Conservation (phyloP, 1,140 invertebrate genomes). For the Laupala kohalensis region DNA sequence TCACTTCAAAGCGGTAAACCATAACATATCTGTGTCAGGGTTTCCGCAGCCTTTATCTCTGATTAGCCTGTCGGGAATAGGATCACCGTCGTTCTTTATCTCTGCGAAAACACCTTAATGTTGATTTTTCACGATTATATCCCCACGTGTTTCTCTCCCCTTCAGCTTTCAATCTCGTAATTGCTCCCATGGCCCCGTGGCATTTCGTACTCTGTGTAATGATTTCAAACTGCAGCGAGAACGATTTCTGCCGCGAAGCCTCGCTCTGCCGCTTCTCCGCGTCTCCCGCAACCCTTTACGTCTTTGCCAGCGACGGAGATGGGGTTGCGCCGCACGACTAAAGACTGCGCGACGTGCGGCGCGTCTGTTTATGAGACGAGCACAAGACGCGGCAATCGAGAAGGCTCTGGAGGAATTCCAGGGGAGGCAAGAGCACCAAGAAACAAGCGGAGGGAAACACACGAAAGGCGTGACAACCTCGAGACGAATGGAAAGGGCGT, state of each 20-base stretch:
- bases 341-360: no score
- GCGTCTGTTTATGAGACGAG: no score
- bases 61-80: background rate
- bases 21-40: background rate
- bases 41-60: background rate
- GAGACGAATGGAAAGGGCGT: no score
- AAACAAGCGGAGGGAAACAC: no score
- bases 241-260: background rate
- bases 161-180: background rate
- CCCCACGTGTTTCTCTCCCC: background rate
- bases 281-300: background rate
- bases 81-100: background rate
- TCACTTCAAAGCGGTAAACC: no score
- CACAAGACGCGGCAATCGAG: no score
- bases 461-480: no score
- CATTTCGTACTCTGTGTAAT: background rate
- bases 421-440: no score
- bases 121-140: background rate
- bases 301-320: no score
- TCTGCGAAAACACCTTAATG: background rate
- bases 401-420: no score
- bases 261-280: no score
- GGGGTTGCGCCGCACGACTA: no score
- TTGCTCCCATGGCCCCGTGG: background rate
- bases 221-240: background rate